Base-by-base conservation (phyloP, 1,140 invertebrate genomes). In the Octopus sinensis region DNA sequence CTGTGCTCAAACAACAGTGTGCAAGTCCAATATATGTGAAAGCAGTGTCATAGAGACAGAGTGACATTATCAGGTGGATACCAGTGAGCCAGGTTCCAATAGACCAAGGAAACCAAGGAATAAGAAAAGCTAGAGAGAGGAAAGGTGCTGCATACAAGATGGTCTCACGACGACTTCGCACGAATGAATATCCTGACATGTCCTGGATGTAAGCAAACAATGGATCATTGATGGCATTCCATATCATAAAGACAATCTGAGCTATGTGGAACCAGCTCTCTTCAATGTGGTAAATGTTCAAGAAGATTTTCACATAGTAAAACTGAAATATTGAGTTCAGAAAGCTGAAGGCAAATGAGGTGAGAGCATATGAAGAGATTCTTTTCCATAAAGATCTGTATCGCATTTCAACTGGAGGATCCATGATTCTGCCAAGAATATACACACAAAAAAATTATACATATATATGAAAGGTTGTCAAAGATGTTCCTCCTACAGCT, bases 161-260 rank as follows among this genome's bases (percentile, higher is more conserved):
- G 53, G 88, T 87, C 54, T 89, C 85, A 30, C 88, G 76, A 6
- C 91, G 84, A 53, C 87, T 89, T 62, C 85, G 89, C 23, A 91
- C 86, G 83, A 90, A 90, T 75, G 80, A 68, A 53, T 81, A 85
- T 6, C 83, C 83, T n/a, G 84, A 84, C 53, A 84, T 88, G 82
- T 91, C 90, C 80, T 91, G 89, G 6, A 87, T 81, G 80, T 91
- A 91, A 17, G 90, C 91, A 84, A 92, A 91, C 68, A 92, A 80
- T 6, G 91, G 91, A 81, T 92, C 91, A 81, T 92, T 92, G 54
- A 92, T 84, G 0, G 91, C 88, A 84, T 92, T 92, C 91, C 91
- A 92, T 7, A 91, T 71, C 83, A 92, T 84, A 80, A 89, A 91
- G 10, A 92, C 78, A 9, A 90, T 71, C 82, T 92, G 91, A 6